Evolutionary conservation across 2,888 invertebrate species (phyloP), one percentile per base, ranked within the genome.

Genomic region (Cylloceria caligata): DNA sequence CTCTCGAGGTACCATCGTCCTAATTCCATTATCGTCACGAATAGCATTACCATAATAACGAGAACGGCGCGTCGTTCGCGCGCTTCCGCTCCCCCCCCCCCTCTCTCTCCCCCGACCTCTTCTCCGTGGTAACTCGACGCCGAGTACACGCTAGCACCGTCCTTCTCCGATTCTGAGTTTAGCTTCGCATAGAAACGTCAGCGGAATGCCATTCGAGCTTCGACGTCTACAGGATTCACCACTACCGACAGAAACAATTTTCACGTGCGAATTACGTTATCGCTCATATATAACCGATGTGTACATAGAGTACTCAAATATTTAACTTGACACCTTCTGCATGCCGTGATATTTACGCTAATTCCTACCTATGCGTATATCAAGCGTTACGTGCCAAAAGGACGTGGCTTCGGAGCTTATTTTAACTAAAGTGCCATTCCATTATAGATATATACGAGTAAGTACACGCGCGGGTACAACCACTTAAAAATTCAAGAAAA

Each of bases 41-140:
- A 88, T 88, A 85, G 82, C 79, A 88, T 89, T 88, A 89, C 85
- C 88, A 88, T 89, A 88, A 88, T 89, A 89, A 88, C 83, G 83
- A 86, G 84, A 78, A 69, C 65, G 68, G 80, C 67, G 80, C 65
- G 72, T 52, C 27, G 55, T 30, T 30, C 55, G 27, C 34, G 34
- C 16, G 60, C 11, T 55, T 24, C 52, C 11, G 21, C 4, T 5
- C 52, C 7, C 21, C 9, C 13, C 9, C 24, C 24, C n/a, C n/a
- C n/a, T n/a, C n/a, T n/a, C n/a, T n/a, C n/a, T n/a, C n/a, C n/a
- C n/a, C n/a, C n/a, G n/a, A n/a, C n/a, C n/a, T n/a, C n/a, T n/a
- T n/a, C 27, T 52, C 24, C 64, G 71, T 69, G 68, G 77, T 76
- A 84, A 80, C 67, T 73, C 80, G 71, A 69, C 67, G 65, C 49